These are phyloP conservation scores for Zoanthus solanderi DNA, from an alignment of 92 coral and sea anemone species.

Conservation along the genomic window DNA sequence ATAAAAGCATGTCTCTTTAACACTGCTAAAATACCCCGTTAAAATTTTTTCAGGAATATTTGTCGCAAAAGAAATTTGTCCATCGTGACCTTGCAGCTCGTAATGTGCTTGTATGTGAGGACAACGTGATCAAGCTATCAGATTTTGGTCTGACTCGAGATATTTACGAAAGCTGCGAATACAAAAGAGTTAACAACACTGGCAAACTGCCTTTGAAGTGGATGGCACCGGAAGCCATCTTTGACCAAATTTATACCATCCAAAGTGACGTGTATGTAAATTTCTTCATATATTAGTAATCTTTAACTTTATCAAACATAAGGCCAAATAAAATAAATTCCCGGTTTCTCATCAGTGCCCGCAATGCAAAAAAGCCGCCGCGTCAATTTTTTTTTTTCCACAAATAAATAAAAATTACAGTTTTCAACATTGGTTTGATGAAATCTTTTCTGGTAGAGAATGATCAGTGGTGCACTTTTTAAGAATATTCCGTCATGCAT, in stretches of 20 bases:
- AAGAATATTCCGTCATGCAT: too few relatives aligned
- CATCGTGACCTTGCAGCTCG: conserved; percentile 93
- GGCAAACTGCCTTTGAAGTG: conserved; percentile 88
- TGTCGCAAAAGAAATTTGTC: conserved; percentile 87
- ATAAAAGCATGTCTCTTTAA: not conserved
- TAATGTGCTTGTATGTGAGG: conserved; percentile 82
- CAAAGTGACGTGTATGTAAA: conserved; percentile 81
- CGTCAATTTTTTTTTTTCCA: too few relatives aligned
- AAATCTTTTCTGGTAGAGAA: too few relatives aligned
- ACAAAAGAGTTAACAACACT: conserved; percentile 70
- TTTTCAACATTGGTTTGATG: too few relatives aligned
- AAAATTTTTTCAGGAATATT: conserved; percentile 69
- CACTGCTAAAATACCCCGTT: not conserved
- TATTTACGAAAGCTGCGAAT: conserved; percentile 84
- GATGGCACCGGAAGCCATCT: conserved; percentile 91
- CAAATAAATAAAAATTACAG: too few relatives aligned
- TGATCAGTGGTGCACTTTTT: too few relatives aligned
- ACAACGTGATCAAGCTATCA: conserved; percentile 82
- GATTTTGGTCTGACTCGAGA: conserved; percentile 91
- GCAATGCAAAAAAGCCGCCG: too few relatives aligned
- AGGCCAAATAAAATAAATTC: too few relatives aligned
- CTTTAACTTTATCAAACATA: not conserved
- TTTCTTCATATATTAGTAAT: too few relatives aligned
- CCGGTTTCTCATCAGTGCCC: too few relatives aligned
- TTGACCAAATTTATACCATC: conserved; percentile 76